phyloP scores from a whole-genome alignment of 2,888 invertebrate species.

The Lucinisca nassula region DNA sequence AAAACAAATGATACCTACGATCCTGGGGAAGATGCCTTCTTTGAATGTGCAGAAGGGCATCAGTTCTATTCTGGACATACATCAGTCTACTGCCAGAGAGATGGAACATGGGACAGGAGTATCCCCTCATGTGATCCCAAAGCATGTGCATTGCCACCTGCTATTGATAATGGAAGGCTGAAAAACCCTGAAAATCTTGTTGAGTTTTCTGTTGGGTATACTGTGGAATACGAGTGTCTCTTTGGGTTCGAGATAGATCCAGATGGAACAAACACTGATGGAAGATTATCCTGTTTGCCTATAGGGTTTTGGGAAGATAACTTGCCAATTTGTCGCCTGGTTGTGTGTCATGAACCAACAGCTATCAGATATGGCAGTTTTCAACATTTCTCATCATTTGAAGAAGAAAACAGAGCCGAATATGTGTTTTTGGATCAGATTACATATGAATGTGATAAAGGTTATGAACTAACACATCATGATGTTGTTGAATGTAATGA shows the following conservation, averaged over 20 bases:
- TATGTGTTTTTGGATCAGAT: slow-evolving; percentile 45
- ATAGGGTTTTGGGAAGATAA: slow-evolving; percentile 83
- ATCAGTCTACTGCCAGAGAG: slow-evolving; percentile 76
- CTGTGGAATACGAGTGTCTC: slow-evolving; percentile 74
- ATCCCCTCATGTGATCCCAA: slow-evolving; percentile 82
- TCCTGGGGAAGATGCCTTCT: slow-evolving; percentile 68
- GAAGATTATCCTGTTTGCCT: slow-evolving; percentile 78
- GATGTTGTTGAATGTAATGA: slow-evolving; percentile 80
- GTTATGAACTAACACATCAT: slow-evolving; percentile 81
- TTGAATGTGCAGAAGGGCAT: slow-evolving; percentile 77
- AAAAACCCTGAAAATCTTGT: slow-evolving; percentile 1
- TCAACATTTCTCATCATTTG: neutral
- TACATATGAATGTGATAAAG: slow-evolving; percentile 76
- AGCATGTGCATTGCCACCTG: slow-evolving; percentile 77
- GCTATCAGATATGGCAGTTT: slow-evolving; percentile 73
- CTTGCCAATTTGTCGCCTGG: slow-evolving; percentile 80
- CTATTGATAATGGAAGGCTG: slow-evolving; percentile 81
- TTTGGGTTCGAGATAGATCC: slow-evolving; percentile 72
- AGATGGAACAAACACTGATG: slow-evolving; percentile 60
- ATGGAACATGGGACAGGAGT: slow-evolving; percentile 82
- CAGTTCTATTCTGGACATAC: slow-evolving; percentile 74
- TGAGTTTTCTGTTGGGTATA: slow-evolving; percentile 78
- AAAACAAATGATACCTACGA: slow-evolving; percentile 57
- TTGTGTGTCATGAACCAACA: slow-evolving; percentile 81
- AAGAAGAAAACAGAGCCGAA: neutral